Percentiles rank a stretch among this genome's conserved stretches.
These are phyloP conservation scores for Pipistrellus kuhlii DNA, from an alignment of 2,797 vertebrate species.

Conservation along the genomic window DNA sequence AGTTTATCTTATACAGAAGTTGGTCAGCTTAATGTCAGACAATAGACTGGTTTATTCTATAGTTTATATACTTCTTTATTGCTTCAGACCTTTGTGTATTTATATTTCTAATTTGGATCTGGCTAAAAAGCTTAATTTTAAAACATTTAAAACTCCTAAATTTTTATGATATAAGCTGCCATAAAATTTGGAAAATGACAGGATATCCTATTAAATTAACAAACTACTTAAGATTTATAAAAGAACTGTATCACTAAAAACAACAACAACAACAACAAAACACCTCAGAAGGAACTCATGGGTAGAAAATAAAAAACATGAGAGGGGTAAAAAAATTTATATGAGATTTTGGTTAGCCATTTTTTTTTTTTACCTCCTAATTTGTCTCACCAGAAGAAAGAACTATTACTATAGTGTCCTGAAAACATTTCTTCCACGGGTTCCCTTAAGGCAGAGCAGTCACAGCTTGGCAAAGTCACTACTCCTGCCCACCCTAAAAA, in stretches of 20 bases:
- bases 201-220: neutral
- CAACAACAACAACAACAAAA: neutral
- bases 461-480: neutral
- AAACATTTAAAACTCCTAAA: conserved; percentile 30
- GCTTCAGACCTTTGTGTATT: neutral
- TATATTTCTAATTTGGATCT: conserved; percentile 40
- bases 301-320: conserved; percentile 31
- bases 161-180: conserved; percentile 34
- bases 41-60: neutral
- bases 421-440: neutral
- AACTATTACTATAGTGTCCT: neutral
- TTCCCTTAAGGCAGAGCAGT: neutral
- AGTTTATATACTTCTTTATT: neutral
- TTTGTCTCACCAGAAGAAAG: neutral
- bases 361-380: neutral
- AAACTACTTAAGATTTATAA: conserved; percentile 14
- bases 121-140: conserved; percentile 57
- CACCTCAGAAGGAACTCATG: neutral
- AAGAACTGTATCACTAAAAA: neutral
- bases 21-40: neutral
- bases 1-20: conserved; percentile 34
- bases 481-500: neutral
- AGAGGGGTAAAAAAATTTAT: neutral
- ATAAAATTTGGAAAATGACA: conserved; percentile 45
- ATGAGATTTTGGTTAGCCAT: neutral